Percentiles rank a stretch among this genome's conserved stretches.
Evolutionary conservation across 2,113 vertebrate species (phyloP).

Genomic region (Pseudorectes ferrugineus): DNA sequence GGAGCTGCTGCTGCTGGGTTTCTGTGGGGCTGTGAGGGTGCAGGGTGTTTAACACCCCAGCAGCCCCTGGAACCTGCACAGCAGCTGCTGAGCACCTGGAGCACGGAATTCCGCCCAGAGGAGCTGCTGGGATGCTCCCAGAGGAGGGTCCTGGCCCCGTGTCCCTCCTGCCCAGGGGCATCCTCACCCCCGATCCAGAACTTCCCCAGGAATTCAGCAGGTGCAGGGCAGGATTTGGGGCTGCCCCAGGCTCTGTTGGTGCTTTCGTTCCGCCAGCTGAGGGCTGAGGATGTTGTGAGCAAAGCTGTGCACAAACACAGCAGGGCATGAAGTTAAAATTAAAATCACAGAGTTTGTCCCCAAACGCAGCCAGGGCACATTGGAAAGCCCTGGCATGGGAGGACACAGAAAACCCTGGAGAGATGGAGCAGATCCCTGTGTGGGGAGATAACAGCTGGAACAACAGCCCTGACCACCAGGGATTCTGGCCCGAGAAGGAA

Average conservation of each 20-base stretch:
- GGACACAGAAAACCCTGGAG: accelerated
- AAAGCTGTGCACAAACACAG: background rate
- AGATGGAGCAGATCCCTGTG: background rate
- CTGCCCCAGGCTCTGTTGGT: background rate
- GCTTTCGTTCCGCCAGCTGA: background rate
- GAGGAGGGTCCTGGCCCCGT: background rate
- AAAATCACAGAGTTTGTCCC: background rate
- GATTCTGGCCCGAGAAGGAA: background rate
- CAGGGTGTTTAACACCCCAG: accelerated
- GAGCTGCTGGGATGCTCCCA: background rate
- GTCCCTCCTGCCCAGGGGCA: background rate
- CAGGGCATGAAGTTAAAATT: background rate
- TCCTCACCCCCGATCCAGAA: too few relatives aligned
- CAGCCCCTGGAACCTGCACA: background rate
- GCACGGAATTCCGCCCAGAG: accelerated
- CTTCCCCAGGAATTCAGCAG: background rate
- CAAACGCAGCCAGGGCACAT: background rate
- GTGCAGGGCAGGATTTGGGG: too few relatives aligned
- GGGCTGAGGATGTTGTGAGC: accelerated
- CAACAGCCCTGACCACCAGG: background rate
- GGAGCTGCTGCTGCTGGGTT: background rate
- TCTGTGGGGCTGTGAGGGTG: background rate
- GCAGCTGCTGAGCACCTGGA: background rate
- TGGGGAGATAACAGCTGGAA: background rate
- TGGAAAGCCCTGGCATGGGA: background rate